Base-by-base conservation (phyloP, 2,797 vertebrate species). In the Discoglossus pictus region DNA sequence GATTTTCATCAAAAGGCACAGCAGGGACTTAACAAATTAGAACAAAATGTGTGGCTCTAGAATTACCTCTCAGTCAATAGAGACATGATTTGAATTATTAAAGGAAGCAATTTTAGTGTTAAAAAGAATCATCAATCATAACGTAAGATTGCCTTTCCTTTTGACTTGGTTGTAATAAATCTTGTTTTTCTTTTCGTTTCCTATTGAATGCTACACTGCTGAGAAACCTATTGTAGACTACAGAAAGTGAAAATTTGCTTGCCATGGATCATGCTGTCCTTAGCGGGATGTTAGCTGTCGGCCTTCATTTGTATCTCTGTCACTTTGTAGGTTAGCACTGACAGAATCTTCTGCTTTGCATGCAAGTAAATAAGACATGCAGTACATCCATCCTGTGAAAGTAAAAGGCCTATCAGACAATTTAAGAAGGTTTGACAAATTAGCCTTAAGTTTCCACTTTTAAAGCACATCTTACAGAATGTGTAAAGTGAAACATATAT, bases 291-390 rank as follows among this genome's bases (percentile, higher is more conserved):
- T 63, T 71, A 64, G 53, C 61, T 71, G 60, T 64, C 53, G 11
- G 43, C 35, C 44, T 64, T 71, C 52, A 64, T 71, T 71, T 71
- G 68, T 71, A 71, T 64, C 36, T 43, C 62, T 71, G 61, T 71
- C 61, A 64, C 44, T 71, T 71, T 56, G 17, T 40, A 58, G 44
- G 43, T 51, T 71, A 64, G 44, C 36, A 17, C 25, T 71, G 60
- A 71, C 52, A 51, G 11, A 51, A 50, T 44, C 58, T 51, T 43
- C 44, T 59, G 25, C 52, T 71, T 71, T 71, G 61, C 52, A 58
- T 71, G 52, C 51, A 56, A 63, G 43, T 58, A 71, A 71, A 63
- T 64, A 64, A 71, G 52, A 52, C 36, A 63, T 64, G 35, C 46
- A 16, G 44, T 55, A 16, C 11, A 50, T 64, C 34, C 10, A 18